phyloP scores from a whole-genome alignment of 2,888 invertebrate genomes.

The Itoplectis maculator region DNA sequence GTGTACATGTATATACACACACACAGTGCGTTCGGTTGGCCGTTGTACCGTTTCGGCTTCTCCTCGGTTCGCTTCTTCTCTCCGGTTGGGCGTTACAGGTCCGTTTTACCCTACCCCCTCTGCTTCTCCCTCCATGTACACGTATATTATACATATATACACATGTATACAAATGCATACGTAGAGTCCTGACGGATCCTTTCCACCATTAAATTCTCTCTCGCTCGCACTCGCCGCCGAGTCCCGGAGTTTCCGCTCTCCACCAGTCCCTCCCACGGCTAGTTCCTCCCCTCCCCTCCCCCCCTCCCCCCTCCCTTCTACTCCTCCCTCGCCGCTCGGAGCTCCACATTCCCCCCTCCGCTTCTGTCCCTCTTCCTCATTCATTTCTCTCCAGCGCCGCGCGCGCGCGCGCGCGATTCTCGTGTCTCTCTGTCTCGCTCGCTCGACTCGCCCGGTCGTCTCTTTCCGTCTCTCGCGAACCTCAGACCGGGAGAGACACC shows the following conservation, averaged over 20 bases:
- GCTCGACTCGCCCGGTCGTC: not conserved
- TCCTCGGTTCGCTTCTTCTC: slow-evolving; percentile 48
- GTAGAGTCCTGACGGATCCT: not conserved
- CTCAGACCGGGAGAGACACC: not conserved
- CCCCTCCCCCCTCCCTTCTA: not conserved
- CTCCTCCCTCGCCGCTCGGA: not conserved
- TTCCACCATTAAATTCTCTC: slow-evolving; percentile 12
- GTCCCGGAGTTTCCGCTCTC: slow-evolving; percentile 44
- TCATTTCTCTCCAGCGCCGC: slow-evolving; percentile 47
- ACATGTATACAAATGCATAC: not conserved
- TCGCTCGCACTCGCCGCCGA: slow-evolving; percentile 35
- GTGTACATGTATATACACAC: no score
- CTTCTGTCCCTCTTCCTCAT: slow-evolving; percentile 24
- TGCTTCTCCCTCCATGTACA: not conserved
- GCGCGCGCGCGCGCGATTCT: slow-evolving; percentile 34
- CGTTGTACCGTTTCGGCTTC: slow-evolving; percentile 69
- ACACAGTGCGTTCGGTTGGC: slow-evolving; percentile 41
- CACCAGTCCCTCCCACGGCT: slow-evolving; percentile 52
- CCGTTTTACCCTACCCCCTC: slow-evolving; percentile 18
- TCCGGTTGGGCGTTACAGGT: not conserved
- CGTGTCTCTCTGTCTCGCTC: slow-evolving; percentile 16
- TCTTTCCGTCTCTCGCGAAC: slow-evolving; percentile 58
- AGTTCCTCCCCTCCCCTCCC: slow-evolving; percentile 35
- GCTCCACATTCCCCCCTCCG: slow-evolving; percentile 35
- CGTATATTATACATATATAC: not conserved